phyloP scores from a whole-genome alignment of 2,888 invertebrate species.

The Leptopilina syphax region DNA sequence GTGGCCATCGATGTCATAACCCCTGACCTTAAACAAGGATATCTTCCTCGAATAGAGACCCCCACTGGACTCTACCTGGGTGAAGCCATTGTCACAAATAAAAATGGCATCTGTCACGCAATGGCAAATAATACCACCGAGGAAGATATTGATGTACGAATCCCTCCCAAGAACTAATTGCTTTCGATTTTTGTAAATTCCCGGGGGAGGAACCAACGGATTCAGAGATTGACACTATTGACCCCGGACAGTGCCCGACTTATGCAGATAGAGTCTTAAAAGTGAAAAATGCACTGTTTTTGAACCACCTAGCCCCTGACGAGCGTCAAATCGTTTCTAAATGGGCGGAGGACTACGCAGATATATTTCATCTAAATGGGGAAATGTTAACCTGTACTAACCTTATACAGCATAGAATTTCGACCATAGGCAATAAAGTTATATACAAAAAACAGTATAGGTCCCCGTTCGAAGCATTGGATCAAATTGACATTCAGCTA shows the following conservation, averaged over 20 bases:
- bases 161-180: no score
- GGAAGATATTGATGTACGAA: neutral
- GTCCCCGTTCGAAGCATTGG: neutral
- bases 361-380: no score
- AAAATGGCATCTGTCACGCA: neutral
- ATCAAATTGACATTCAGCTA: neutral
- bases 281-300: neutral
- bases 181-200: neutral
- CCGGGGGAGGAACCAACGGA: neutral
- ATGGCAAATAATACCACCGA: neutral
- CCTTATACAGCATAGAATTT: neutral
- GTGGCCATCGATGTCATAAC: neutral
- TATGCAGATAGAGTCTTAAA: neutral
- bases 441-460: neutral
- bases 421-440: neutral
- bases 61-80: neutral
- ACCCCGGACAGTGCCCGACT: neutral
- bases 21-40: neutral
- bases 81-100: neutral
- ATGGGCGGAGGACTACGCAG: constrained; percentile 1
- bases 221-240: neutral
- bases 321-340: neutral
- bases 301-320: neutral
- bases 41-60: neutral
- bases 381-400: neutral